These are phyloP conservation scores for Pemphigus obesinymphae DNA, from an alignment of 1,140 invertebrate genomes.

Conservation along the genomic window DNA sequence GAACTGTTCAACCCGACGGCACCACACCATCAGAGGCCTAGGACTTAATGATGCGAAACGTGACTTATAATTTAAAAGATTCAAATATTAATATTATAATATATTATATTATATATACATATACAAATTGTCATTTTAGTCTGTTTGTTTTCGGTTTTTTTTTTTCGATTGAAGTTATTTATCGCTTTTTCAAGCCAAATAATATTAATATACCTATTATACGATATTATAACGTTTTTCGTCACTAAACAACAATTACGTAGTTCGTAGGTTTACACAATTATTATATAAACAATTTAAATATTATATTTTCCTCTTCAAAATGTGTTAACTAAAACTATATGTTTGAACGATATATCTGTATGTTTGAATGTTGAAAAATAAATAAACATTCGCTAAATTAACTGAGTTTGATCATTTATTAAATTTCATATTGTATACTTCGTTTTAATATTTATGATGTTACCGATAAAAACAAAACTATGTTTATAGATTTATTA, in stretches of 20 bases:
- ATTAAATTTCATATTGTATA: neutral
- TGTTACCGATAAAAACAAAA: too few relatives aligned
- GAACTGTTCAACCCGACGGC: conserved; percentile 30
- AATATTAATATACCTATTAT: neutral
- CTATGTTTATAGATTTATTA: too few relatives aligned
- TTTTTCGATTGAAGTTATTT: neutral
- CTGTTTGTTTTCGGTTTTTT: conserved; percentile 8
- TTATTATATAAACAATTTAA: neutral
- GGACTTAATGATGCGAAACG: neutral
- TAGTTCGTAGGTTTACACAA: conserved; percentile 10
- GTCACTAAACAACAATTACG: conserved; percentile 7
- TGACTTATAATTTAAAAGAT: conserved; percentile 2
- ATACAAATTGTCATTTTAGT: conserved; percentile 14
- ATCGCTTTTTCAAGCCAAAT: conserved; percentile 1
- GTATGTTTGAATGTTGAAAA: conserved; percentile 3
- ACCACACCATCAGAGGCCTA: conserved; percentile 18
- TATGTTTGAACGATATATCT: neutral
- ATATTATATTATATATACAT: neutral
- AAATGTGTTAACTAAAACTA: neutral
- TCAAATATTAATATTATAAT: too few relatives aligned
- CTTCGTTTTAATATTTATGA: too few relatives aligned
- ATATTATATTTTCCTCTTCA: conserved; percentile 20
- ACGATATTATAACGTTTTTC: neutral
- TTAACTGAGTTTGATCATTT: neutral
- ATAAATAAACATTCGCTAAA: conserved; percentile 25